Evolutionary conservation across 2,888 invertebrate species (phyloP).

Genomic region (Mylabris sibirica): DNA sequence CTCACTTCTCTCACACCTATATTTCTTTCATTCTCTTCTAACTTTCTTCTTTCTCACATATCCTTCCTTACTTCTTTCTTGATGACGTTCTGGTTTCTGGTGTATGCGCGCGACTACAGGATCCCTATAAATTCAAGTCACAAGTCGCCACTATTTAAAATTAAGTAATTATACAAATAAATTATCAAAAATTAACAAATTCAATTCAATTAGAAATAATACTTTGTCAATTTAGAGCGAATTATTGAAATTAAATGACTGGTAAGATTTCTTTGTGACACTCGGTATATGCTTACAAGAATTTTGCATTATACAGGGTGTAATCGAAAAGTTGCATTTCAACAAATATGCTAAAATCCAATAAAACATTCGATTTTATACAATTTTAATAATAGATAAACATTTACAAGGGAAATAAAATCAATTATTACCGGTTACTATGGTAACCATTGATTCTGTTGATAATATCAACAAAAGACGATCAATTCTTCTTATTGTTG

Average conservation of each 20-base stretch:
- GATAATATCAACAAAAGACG: constrained; percentile 27
- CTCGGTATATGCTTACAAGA: neutral
- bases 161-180: neutral
- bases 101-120: too few species aligned
- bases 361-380: neutral
- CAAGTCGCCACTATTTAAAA: too few species aligned
- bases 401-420: neutral
- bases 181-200: neutral
- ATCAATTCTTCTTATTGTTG: constrained; percentile 2
- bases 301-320: neutral
- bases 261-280: neutral
- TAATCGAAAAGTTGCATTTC: neutral
- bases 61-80: too few species aligned
- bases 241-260: too few species aligned
- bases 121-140: too few species aligned
- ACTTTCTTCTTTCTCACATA: too few species aligned
- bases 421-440: constrained; percentile 13
- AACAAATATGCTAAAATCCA: neutral
- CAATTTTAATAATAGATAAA: neutral
- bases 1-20: too few species aligned
- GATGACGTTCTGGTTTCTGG: too few species aligned
- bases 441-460: constrained; percentile 25
- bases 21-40: too few species aligned
- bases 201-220: neutral
- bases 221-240: neutral